Base-by-base conservation (phyloP, 2,113 vertebrate genomes). In the Muscicapa adusta region DNA sequence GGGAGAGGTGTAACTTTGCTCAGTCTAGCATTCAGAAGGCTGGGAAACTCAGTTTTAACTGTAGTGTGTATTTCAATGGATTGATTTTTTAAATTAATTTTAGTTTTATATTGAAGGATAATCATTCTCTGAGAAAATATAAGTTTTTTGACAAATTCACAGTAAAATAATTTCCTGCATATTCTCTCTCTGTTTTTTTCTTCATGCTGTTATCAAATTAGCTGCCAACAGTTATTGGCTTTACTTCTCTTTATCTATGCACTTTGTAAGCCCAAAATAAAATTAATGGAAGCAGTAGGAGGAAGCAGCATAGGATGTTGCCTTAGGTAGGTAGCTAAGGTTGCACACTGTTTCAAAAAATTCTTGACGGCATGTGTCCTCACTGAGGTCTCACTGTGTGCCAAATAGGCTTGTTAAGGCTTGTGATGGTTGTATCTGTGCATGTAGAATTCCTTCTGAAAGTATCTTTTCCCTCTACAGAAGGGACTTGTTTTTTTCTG, bases 211-310 rank as follows among this genome's bases (percentile, higher is more conserved):
- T 94, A 42, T 86, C 47, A 84, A 68, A 84, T 85, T 50, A 73
- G 14, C 57, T 76, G 63, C 93, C 63, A 89, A 20, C 47, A 66
- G 42, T 73, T 89, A 51, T 3, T 92, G 79, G 33, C 40, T 91
- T 91, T 94, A 71, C 48, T 88, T 93, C 26, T 76, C 19, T 54
- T 63, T 85, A 43, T 82, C 66, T 65, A 6, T 89, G 65, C 26
- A 28, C 43, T 91, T 81, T 28, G 13, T 63, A 93, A 96, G n/a
- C 43, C 74, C 53, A 75, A 85, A 92, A 92, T 94, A 85, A 94
- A 93, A 88, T 72, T 63, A 75, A 51, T 51, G 68, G 31, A 70
- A 58, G 34, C 38, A 62, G 70, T 2, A 82, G 61, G 73, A 87
- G 77, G 81, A 85, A 79, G 61, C 28, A 72, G 61, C 48, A 57